Base-by-base conservation (phyloP, 2,888 invertebrate species). In the Drosophila atripex region DNA sequence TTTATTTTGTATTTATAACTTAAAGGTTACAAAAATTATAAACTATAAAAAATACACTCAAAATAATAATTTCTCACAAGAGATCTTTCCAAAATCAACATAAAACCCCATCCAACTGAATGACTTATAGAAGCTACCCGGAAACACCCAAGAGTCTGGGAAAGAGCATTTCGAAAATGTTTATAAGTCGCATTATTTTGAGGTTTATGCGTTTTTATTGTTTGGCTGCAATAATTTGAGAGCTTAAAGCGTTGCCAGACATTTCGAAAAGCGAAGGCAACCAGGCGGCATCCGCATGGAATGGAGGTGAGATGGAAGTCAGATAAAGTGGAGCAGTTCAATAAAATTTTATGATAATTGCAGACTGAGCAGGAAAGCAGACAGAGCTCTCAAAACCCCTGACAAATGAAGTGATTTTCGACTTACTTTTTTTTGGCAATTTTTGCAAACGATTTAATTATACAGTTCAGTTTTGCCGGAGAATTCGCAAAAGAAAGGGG, bases 301-400 rank as follows among this genome's bases (percentile, higher is more conserved):
- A 12, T 23, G 50, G 28, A 61, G 58, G 46, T 58, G 50, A 41
- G 52, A 71, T 47, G 61, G 53, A 52, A 55, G 71, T 55, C 72
- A 71, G 74, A 88, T 79, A 86, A 86, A 80, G 80, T 86, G 86
- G 88, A 87, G 84, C 77, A 77, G 75, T 54, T 55, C 63, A 70
- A 63, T 89, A 85, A 89, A 88, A 86, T 89, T 88, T 88, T 80
- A 88, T 76, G 88, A 79, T 88, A 88, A 88, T 89, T 88, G 89
- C 79, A 78, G 75, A 61, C 68, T 71, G 86, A 30, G 30, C 32
- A 51, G 58, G 25, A 58, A 54, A 32, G 60, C 63, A 35, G 50
- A 39, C 28, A 23, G 21, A 46, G 21, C 25, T 23, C 16, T 12
- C 49, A 50, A 59, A 46, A 21, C n/a, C 38, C 56, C 88, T 84